phyloP scores from a whole-genome alignment of 2,797 vertebrate species.

The Chelon labrosus region DNA sequence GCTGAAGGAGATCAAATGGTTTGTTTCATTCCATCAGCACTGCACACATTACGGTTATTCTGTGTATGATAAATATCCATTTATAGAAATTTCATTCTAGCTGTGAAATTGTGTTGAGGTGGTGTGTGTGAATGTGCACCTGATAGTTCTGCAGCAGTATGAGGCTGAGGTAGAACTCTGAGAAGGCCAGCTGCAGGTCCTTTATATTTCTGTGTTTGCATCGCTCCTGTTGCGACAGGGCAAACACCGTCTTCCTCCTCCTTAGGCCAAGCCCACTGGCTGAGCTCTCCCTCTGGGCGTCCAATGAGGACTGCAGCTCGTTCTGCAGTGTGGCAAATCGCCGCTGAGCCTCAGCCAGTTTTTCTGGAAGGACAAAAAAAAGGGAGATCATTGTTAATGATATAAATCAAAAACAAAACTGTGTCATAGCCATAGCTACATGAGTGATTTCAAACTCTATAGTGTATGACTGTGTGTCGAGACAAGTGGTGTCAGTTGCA shows the following conservation, averaged over 20 bases:
- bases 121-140: conserved; percentile 63
- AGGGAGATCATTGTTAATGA: not conserved
- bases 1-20: too few relatives aligned
- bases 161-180: conserved; percentile 99
- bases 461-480: not conserved
- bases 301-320: conserved; percentile 96
- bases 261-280: conserved; percentile 85
- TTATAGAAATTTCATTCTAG: too few relatives aligned
- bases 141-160: conserved; percentile 97
- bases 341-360: conserved; percentile 96
- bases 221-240: conserved; percentile 95
- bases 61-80: too few relatives aligned
- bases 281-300: conserved; percentile 93
- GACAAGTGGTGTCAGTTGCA: not conserved
- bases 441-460: not conserved
- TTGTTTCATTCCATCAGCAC: too few relatives aligned
- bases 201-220: conserved; percentile 97
- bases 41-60: too few relatives aligned
- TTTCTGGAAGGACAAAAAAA: conserved; percentile 83
- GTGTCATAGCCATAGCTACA: not conserved
- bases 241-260: conserved; percentile 93
- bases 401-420: not conserved
- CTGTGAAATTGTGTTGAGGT: too few relatives aligned
- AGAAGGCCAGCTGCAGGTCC: conserved; percentile 99
- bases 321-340: conserved; percentile 96